Conservation (phyloP, 23 tunicate species). For the Trididemnum miniatum region DNA sequence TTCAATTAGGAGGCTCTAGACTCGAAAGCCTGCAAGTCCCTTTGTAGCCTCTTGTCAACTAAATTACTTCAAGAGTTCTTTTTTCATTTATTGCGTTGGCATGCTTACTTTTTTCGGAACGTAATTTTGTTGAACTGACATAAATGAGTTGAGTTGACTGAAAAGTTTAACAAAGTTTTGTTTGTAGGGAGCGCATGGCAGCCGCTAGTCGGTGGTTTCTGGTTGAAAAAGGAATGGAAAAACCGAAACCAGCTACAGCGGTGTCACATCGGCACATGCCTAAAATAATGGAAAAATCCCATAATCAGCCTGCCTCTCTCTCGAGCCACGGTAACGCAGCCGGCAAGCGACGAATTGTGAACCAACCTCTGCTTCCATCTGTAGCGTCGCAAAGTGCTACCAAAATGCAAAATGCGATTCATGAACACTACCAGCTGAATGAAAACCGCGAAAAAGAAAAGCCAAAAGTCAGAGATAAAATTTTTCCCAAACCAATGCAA, state of each 20-base stretch:
- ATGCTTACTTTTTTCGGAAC: too few species aligned
- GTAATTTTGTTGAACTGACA: too few species aligned
- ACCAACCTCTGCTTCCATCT: not conserved
- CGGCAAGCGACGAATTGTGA: not conserved
- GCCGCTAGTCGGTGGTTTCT: slow-evolving; percentile 94
- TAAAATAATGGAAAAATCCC: not conserved
- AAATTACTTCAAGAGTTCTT: too few species aligned
- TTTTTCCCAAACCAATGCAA: too few species aligned
- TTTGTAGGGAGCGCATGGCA: slow-evolving; percentile 74
- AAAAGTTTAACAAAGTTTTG: too few species aligned
- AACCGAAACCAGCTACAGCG: not conserved
- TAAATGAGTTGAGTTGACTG: too few species aligned
- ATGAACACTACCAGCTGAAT: not conserved
- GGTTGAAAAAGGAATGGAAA: slow-evolving; percentile 50
- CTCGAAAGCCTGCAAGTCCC: too few species aligned
- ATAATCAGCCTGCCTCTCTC: not conserved
- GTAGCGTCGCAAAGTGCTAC: not conserved
- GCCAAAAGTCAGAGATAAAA: not conserved
- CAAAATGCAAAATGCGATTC: not conserved
- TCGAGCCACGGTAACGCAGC: not conserved
- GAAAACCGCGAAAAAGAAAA: not conserved
- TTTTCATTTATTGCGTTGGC: too few species aligned
- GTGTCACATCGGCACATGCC: not conserved
- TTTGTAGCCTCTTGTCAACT: too few species aligned
- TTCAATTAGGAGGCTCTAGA: too few species aligned